These are phyloP conservation scores for Drosophila falleni DNA, from an alignment of 2,888 invertebrate species.

Conservation along the genomic window DNA sequence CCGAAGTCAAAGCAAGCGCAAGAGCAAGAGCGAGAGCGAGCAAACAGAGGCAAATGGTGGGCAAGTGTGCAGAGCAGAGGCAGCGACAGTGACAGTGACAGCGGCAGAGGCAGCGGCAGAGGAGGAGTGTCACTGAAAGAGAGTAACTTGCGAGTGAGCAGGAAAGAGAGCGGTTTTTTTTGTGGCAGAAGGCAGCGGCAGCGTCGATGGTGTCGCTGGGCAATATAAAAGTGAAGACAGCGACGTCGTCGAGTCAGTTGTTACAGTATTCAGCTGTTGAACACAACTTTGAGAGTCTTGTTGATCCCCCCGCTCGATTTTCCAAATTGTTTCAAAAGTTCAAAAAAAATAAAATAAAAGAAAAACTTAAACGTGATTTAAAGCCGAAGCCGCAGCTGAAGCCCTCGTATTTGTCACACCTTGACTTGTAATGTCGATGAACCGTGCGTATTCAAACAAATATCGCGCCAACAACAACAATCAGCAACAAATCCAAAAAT, in stretches of 20 bases:
- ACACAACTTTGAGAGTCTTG: slow-evolving; percentile 67
- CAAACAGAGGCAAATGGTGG: slow-evolving; percentile 5
- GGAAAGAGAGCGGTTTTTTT: slow-evolving; percentile 5
- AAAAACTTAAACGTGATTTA: slow-evolving; percentile 15
- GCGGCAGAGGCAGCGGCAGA: slow-evolving; percentile 5
- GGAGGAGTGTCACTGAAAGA: slow-evolving; percentile 14
- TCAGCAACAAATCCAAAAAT: slow-evolving; percentile 14
- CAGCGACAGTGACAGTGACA: slow-evolving; percentile 1
- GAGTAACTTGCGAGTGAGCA: slow-evolving; percentile 2
- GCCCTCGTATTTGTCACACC: slow-evolving; percentile 48
- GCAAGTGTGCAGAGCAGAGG: not conserved
- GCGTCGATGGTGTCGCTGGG: slow-evolving; percentile 19
- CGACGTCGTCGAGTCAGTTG: slow-evolving; percentile 73
- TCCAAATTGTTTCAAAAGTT: slow-evolving; percentile 39
- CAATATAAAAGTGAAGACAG: slow-evolving; percentile 81
- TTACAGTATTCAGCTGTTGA: slow-evolving; percentile 84
- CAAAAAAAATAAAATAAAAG: slow-evolving; percentile 18
- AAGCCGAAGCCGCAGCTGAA: slow-evolving; percentile 23
- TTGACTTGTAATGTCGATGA: slow-evolving; percentile 79
- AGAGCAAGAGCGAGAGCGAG: slow-evolving; percentile 8
- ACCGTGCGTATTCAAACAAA: slow-evolving; percentile 70
- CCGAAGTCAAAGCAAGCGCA: not conserved
- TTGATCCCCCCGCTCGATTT: slow-evolving; percentile 7
- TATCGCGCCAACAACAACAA: slow-evolving; percentile 60
- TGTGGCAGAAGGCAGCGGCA: slow-evolving; percentile 8